A percentile compares a stretch with the other conserved stretches of the same genome.
phyloP scores from a whole-genome alignment of 2,113 vertebrate genomes.

The Eolophus roseicapilla region DNA sequence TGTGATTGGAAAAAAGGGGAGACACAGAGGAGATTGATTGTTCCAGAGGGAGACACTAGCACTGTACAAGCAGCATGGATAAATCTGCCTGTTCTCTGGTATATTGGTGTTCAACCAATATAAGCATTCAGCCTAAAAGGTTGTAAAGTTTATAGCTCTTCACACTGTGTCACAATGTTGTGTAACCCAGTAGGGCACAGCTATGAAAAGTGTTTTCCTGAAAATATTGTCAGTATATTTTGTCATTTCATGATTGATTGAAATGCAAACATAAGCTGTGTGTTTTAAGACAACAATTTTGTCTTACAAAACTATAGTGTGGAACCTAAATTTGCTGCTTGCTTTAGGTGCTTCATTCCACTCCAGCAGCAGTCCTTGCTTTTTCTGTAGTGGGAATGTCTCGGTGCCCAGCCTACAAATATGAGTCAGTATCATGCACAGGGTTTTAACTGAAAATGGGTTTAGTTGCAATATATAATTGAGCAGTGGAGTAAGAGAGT shows the following conservation, averaged over 20 bases:
- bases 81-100: neutral
- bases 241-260: neutral
- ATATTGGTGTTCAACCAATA: neutral
- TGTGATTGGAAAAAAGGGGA: neutral
- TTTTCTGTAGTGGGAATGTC: neutral
- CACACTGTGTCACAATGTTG: neutral
- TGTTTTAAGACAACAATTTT: neutral
- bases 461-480: slow-evolving; percentile 18
- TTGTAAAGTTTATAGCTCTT: neutral
- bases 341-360: neutral
- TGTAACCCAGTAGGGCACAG: neutral
- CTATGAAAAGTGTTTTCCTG: neutral
- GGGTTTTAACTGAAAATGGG: neutral
- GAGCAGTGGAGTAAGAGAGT: neutral
- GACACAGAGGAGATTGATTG: neutral
- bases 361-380: neutral
- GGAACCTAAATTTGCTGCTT: neutral
- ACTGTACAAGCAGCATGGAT: neutral
- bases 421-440: neutral
- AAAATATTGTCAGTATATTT: neutral
- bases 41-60: neutral
- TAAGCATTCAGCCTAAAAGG: neutral
- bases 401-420: neutral
- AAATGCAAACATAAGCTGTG: neutral
- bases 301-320: neutral